These are phyloP conservation scores for Mus minutoides DNA, from an alignment of 2,797 vertebrate species.

Conservation along the genomic window DNA sequence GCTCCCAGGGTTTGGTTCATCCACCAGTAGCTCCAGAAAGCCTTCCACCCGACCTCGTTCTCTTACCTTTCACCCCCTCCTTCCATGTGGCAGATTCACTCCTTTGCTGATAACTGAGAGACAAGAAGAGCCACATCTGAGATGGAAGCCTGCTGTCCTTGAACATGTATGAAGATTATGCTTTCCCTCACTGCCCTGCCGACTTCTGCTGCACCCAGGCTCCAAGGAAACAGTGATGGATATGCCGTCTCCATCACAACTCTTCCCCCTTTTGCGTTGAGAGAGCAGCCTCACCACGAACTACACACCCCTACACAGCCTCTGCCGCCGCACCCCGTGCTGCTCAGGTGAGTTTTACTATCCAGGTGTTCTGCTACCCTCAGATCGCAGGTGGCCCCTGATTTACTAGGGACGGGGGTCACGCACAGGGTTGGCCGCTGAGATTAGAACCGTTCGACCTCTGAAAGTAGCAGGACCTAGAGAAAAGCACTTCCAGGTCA, in stretches of 20 bases:
- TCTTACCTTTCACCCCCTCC: no score
- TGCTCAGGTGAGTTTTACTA: rapidly evolving
- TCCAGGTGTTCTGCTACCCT: background rate
- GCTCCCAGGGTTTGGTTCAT: background rate
- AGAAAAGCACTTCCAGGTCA: background rate
- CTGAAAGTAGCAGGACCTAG: background rate
- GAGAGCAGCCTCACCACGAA: background rate
- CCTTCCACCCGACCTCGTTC: background rate
- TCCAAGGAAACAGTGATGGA: background rate
- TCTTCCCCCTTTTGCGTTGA: rapidly evolving
- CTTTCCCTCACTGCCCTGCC: rapidly evolving
- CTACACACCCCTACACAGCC: background rate
- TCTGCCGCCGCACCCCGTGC: rapidly evolving
- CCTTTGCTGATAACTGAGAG: background rate
- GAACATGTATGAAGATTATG: rapidly evolving
- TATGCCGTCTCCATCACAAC: rapidly evolving
- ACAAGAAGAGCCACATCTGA: background rate
- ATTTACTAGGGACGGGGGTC: background rate
- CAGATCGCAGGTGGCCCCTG: background rate
- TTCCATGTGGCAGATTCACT: background rate
- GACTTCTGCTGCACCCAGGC: no score
- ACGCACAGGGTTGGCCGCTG: no score
- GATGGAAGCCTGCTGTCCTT: background rate
- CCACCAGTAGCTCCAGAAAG: rapidly evolving
- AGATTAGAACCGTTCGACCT: background rate